These are phyloP conservation scores for Diachasma alloeum DNA, from an alignment of 1,140 invertebrate species.

Conservation along the genomic window DNA sequence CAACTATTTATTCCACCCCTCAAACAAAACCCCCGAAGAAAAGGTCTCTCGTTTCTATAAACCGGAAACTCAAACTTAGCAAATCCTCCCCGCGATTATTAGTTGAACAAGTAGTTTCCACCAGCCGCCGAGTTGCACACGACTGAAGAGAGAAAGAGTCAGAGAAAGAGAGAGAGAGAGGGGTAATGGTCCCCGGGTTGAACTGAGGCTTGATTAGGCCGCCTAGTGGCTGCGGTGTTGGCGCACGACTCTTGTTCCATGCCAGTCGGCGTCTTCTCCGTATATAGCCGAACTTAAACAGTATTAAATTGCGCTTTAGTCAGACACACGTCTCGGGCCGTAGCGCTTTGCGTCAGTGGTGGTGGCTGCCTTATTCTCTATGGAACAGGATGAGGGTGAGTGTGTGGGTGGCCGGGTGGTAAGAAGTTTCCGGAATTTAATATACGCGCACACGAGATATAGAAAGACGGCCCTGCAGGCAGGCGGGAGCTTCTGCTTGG, in stretches of 20 bases:
- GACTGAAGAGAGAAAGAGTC: neutral
- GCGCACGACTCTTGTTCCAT: slow-evolving; percentile 23
- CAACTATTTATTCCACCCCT: too few relatives aligned
- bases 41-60: too few relatives aligned
- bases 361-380: neutral
- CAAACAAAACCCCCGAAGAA: too few relatives aligned
- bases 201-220: slow-evolving; percentile 60
- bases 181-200: slow-evolving; percentile 40
- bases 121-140: slow-evolving; percentile 18
- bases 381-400: neutral
- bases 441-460: slow-evolving; percentile 34
- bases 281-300: slow-evolving; percentile 52
- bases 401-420: neutral
- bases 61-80: slow-evolving; percentile 21
- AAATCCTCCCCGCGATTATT: slow-evolving; percentile 57
- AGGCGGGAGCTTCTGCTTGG: neutral
- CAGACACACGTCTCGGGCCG: slow-evolving; percentile 47
- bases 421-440: slow-evolving; percentile 49
- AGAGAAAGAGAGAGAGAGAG: neutral
- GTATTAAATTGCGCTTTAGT: slow-evolving; percentile 61
- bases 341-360: neutral
- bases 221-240: slow-evolving; percentile 45
- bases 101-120: slow-evolving; percentile 59
- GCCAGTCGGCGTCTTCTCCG: slow-evolving; percentile 4
- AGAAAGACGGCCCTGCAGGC: neutral